phyloP scores from a whole-genome alignment of 2,797 vertebrate genomes.

The Crocidura indochinensis region DNA sequence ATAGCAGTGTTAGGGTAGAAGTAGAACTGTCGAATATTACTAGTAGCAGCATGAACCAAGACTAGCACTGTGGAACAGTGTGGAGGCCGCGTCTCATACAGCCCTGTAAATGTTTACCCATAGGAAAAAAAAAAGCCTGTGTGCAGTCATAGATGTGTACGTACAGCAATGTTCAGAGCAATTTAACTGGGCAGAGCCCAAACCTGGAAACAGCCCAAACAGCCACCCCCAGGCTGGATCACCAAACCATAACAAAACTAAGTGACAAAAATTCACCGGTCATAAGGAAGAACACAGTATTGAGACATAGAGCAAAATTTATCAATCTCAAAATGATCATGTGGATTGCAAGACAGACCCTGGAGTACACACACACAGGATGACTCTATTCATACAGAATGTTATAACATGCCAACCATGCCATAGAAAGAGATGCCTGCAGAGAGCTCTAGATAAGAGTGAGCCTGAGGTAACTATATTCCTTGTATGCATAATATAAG shows the following conservation, averaged over 20 bases:
- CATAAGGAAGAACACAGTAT: not conserved
- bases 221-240: not conserved
- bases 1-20: not conserved
- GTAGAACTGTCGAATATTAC: not conserved
- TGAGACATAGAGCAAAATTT: not conserved
- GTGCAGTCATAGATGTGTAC: not conserved
- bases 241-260: not conserved
- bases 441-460: not conserved
- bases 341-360: not conserved
- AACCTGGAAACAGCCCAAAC: not conserved
- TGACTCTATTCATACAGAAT: not conserved
- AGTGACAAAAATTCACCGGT: not conserved
- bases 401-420: not conserved
- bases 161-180: not conserved
- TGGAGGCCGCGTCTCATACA: too few species aligned
- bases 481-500: not conserved
- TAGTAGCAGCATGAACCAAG: too few species aligned
- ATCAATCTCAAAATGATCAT: conserved; percentile 14
- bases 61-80: too few species aligned
- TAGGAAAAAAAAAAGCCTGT: not conserved
- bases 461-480: not conserved
- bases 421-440: not conserved
- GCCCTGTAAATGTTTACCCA: too few species aligned
- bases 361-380: not conserved
- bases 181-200: not conserved